Percentiles rank a stretch among this genome's conserved stretches.
phyloP scores from a whole-genome alignment of 2,888 invertebrate genomes.

The Archaeoteleia sp. region DNA sequence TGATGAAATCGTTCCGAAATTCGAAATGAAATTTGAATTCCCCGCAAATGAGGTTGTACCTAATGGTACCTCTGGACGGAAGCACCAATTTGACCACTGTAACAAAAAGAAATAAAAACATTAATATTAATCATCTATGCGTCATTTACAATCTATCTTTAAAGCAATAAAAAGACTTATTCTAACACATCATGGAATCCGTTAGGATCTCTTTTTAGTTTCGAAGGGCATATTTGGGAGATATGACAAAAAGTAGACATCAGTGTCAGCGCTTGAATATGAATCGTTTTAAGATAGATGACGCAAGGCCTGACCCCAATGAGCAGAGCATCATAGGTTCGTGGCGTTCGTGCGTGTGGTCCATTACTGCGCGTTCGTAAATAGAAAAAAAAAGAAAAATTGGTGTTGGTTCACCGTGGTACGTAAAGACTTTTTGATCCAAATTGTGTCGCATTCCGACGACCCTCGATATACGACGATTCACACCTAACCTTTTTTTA shows the following conservation, averaged over 20 bases:
- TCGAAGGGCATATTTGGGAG: conserved; percentile 52
- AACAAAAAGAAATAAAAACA: conserved; percentile 51
- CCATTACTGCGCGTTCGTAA: conserved; percentile 56
- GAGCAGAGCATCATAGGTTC: conserved; percentile 48
- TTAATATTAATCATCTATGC: conserved; percentile 2
- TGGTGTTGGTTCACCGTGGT: conserved; percentile 46
- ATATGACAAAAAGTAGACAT: conserved; percentile 59
- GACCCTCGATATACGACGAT: conserved; percentile 3
- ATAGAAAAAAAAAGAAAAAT: conserved; percentile 38
- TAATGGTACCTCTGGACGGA: conserved; percentile 67
- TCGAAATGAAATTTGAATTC: conserved; percentile 56
- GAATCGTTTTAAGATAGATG: conserved; percentile 68
- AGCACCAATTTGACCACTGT: conserved; percentile 70
- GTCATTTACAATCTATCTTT: background rate
- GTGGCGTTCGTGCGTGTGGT: conserved; percentile 63
- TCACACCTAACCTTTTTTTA: conserved; percentile 11
- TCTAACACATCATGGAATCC: conserved; percentile 4
- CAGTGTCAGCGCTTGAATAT: conserved; percentile 68
- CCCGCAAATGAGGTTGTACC: conserved; percentile 39
- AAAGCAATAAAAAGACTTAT: background rate
- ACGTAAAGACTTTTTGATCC: conserved; percentile 58
- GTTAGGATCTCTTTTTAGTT: conserved; percentile 29
- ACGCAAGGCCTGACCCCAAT: conserved; percentile 60
- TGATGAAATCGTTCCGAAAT: conserved; percentile 53
- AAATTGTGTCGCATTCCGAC: conserved; percentile 14